Evolutionary conservation across 92 coral and sea anemone genomes (phyloP).

Genomic region (Porites cylindrica): DNA sequence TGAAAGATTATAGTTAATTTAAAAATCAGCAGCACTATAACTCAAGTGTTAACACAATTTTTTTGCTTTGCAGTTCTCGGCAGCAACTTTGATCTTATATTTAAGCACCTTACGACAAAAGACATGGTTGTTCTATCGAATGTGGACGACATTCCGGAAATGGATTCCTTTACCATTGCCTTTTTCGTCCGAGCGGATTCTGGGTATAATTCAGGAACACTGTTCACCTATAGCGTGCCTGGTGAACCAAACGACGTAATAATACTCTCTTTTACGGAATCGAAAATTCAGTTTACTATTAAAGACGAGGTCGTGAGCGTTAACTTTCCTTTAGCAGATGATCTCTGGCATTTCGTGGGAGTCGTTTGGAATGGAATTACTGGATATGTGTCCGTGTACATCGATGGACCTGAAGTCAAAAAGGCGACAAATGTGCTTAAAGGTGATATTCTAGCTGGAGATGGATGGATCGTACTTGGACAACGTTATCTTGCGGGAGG

Average conservation of each 20-base stretch:
- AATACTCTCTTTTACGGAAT: slow-evolving; percentile 39
- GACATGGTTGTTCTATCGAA: slow-evolving; percentile 50
- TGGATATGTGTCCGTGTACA: slow-evolving; percentile 32
- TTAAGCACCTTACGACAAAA: slow-evolving; percentile 29
- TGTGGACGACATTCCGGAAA: slow-evolving; percentile 4
- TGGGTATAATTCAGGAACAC: slow-evolving; percentile 52
- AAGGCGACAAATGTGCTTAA: neutral
- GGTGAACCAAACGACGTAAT: slow-evolving; percentile 35
- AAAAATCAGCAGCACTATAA: too few relatives aligned
- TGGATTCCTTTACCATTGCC: slow-evolving; percentile 53
- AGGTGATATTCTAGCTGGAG: slow-evolving; percentile 46
- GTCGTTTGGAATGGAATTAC: slow-evolving; percentile 49
- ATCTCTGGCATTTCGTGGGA: slow-evolving; percentile 71
- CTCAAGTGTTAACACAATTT: neutral
- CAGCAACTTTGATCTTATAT: slow-evolving; percentile 55
- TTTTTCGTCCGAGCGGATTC: slow-evolving; percentile 57
- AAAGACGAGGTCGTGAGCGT: slow-evolving; percentile 38
- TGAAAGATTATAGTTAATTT: too few relatives aligned
- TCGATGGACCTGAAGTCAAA: slow-evolving; percentile 39
- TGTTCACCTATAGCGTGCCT: slow-evolving; percentile 57
- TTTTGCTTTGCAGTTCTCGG: slow-evolving; percentile 45
- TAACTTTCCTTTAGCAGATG: slow-evolving; percentile 41
- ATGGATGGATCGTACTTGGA: slow-evolving; percentile 61
- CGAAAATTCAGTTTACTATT: slow-evolving; percentile 25
- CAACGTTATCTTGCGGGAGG: slow-evolving; percentile 42